Evolutionary conservation across 1,140 invertebrate species (phyloP).

Genomic region (Choristoneura fumiferana): DNA sequence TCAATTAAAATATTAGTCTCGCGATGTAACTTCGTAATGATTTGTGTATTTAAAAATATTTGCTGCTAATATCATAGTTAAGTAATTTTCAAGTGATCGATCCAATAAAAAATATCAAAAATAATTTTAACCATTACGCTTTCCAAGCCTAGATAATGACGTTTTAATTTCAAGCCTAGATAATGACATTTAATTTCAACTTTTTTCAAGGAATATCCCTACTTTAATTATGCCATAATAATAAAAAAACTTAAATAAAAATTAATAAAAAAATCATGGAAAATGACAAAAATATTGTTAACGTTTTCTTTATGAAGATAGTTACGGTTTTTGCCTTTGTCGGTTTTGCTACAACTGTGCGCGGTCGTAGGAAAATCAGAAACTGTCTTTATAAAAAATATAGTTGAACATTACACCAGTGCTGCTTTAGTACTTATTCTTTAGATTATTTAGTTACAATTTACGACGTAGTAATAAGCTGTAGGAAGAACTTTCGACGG

Average conservation of each 20-base stretch:
- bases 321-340: not conserved
- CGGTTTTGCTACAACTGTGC: not conserved
- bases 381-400: slow-evolving; percentile 29
- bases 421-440: slow-evolving; percentile 46
- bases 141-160: not conserved
- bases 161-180: not conserved
- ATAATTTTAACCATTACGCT: slow-evolving; percentile 26
- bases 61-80: slow-evolving; percentile 49
- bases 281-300: slow-evolving; percentile 16
- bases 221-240: slow-evolving; percentile 1
- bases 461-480: not conserved
- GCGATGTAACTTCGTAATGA: slow-evolving; percentile 27
- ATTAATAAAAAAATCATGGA: slow-evolving; percentile 1
- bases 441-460: slow-evolving; percentile 29
- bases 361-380: not conserved
- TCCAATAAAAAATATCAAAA: slow-evolving; percentile 56
- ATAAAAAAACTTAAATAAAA: slow-evolving; percentile 2
- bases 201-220: not conserved
- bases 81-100: slow-evolving; percentile 38
- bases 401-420: slow-evolving; percentile 29
- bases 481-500: not conserved
- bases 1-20: slow-evolving; percentile 25
- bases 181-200: not conserved
- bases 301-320: slow-evolving; percentile 11
- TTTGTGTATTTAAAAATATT: slow-evolving; percentile 29